Base-by-base conservation (phyloP, 2,797 vertebrate genomes). In the Acanthornis magna region DNA sequence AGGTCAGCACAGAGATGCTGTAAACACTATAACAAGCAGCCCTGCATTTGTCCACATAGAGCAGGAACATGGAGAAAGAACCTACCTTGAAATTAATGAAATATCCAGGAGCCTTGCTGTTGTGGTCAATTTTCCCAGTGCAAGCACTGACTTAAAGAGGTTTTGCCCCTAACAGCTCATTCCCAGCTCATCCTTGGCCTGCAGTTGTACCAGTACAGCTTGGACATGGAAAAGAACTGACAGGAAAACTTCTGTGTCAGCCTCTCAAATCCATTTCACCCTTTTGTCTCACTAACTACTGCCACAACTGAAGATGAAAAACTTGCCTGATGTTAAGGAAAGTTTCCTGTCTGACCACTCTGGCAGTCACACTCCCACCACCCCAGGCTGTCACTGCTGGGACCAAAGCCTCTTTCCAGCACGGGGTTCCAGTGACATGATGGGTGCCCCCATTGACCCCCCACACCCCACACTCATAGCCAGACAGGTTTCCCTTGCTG, bases 391-490 rank as follows among this genome's bases (percentile, higher is more conserved):
- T 34, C 51, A 4, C 38, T 83, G 51, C 6, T 71, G 72, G 36
- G 16, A 19, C n/a, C 4, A 5, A 19, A 51, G 32, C n/a, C 45
- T 38, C 51, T 71, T 58, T 7, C 5, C 29, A 34, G 36, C 0
- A 1, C 14, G 55, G 2, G 0, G 4, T 12, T 47, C 72, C 51
- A 27, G 40, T 65, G 57, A 27, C 50, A 23, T 0, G 0, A 26
- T 9, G 38, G 17, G 7, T 40, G 10, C 23, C 21, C 21, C 13
- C 3, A 0, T 21, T 26, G 19, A 11, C 12, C 29, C 27, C 43
- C 45, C 25, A 3, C 38, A 7, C 9, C 19, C 50, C 53, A 66
- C n/a, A 53, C 51, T 63, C 32, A 9, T 42, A 42, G 38, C 38
- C 72, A 45, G 17, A 7, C n/a, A 34, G 32, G 58, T 40, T 77